phyloP scores from a whole-genome alignment of 2,113 vertebrate species.

The Monopterus albus region DNA sequence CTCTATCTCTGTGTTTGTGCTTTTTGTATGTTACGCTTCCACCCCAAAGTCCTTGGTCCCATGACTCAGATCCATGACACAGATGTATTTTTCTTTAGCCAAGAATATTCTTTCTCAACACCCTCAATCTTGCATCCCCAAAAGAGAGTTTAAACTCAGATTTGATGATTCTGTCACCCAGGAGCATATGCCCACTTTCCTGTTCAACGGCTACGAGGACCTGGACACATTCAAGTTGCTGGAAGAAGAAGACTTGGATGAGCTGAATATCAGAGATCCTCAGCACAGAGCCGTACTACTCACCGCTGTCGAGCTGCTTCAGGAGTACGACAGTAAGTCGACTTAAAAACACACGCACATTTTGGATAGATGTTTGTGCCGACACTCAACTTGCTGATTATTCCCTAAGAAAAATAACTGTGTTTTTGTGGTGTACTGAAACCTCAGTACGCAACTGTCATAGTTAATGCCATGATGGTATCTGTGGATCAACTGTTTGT shows the following conservation, averaged over 20 bases:
- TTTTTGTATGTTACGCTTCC: slow-evolving; percentile 4
- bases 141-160: neutral
- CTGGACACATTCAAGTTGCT: slow-evolving; percentile 97
- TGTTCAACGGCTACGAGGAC: slow-evolving; percentile 98
- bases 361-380: neutral
- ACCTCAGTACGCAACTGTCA: too few relatives aligned
- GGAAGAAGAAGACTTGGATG: slow-evolving; percentile 97
- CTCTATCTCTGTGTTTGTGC: neutral
- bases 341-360: neutral
- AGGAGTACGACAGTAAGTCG: slow-evolving; percentile 96
- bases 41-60: neutral
- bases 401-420: too few relatives aligned
- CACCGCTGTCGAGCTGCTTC: slow-evolving; percentile 95
- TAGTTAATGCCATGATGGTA: neutral
- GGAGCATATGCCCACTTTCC: slow-evolving; percentile 99
- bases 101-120: neutral
- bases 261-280: slow-evolving; percentile 95
- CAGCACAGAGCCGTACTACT: slow-evolving; percentile 94
- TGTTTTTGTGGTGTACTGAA: too few relatives aligned
- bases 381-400: neutral
- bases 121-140: neutral
- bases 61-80: too few relatives aligned
- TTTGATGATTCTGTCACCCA: slow-evolving; percentile 49
- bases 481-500: neutral
- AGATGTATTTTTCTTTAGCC: too few relatives aligned